Evolutionary conservation across 2,888 invertebrate genomes (phyloP).

Genomic region (Caenorhabditis sinica): DNA sequence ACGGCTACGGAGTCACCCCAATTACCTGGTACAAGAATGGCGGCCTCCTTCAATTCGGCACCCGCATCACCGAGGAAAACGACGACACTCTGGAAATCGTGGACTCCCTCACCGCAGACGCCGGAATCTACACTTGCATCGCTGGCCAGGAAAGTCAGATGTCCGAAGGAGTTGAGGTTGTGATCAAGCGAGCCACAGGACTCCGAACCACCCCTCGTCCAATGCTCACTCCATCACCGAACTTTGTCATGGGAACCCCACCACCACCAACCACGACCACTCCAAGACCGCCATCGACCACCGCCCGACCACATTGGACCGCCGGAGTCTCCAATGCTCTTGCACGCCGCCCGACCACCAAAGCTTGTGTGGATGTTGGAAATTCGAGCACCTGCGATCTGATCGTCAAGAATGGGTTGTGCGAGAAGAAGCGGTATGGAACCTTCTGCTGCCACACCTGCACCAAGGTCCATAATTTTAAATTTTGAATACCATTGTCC

Average conservation of each 20-base stretch:
- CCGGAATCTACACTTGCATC: constrained; percentile 61
- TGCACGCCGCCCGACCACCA: constrained; percentile 11
- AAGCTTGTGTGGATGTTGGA: constrained; percentile 65
- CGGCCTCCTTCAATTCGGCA: constrained; percentile 69
- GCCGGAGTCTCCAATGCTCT: background rate
- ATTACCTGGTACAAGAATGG: constrained; percentile 77
- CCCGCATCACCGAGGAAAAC: constrained; percentile 65
- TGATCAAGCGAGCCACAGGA: constrained; percentile 44
- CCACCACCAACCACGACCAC: constrained; percentile 26
- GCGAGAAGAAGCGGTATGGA: constrained; percentile 79
- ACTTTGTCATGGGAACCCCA: constrained; percentile 39
- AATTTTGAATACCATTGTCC: constrained; percentile 19
- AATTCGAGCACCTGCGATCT: constrained; percentile 72
- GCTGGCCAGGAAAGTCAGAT: constrained; percentile 63
- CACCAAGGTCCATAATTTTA: constrained; percentile 42
- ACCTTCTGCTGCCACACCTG: constrained; percentile 80
- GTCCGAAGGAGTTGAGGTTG: constrained; percentile 63
- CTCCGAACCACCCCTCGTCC: constrained; percentile 22
- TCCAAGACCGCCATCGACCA: constrained; percentile 19
- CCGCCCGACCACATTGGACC: background rate
- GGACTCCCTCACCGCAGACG: constrained; percentile 51
- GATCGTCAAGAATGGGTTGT: constrained; percentile 76
- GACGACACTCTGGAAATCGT: constrained; percentile 64
- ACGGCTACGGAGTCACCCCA: constrained; percentile 67
- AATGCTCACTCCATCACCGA: constrained; percentile 47